Percentiles rank a stretch among this genome's conserved stretches.
Conservation (phyloP, 2,797 vertebrate genomes). For the Mus caroli region DNA sequence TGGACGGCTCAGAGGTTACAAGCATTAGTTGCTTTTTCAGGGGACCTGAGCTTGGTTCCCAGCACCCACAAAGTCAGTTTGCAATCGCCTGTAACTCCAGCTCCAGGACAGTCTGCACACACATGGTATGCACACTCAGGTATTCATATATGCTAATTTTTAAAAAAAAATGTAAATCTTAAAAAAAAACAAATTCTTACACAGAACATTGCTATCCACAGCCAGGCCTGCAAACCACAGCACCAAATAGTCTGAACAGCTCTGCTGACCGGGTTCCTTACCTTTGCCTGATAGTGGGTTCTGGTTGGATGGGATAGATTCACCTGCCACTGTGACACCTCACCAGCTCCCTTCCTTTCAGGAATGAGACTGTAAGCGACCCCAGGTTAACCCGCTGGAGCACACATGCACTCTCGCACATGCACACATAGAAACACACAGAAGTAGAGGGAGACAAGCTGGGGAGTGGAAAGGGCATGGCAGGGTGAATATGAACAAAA, state of each 20-base stretch:
- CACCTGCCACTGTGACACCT: background rate
- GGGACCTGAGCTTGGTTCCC: background rate
- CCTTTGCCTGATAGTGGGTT: too few relatives aligned
- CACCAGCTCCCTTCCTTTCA: background rate
- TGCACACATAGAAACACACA: background rate
- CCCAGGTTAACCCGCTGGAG: background rate
- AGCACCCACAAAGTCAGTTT: background rate
- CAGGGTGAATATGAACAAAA: background rate
- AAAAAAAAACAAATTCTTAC: background rate
- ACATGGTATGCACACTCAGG: background rate
- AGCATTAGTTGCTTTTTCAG: background rate
- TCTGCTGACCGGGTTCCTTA: background rate
- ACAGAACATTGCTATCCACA: background rate
- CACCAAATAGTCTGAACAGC: too few relatives aligned
- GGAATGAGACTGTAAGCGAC: background rate
- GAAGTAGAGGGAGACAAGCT: background rate
- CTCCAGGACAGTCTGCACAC: background rate
- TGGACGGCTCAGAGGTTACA: background rate
- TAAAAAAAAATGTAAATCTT: background rate
- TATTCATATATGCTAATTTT: background rate
- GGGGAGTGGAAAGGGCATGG: background rate
- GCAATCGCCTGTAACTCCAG: background rate
- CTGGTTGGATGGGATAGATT: background rate
- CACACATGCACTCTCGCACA: background rate
- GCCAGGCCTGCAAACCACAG: background rate